These are phyloP conservation scores for Lepilemur septentrionalis DNA, from an alignment of 2,797 vertebrate species.

Conservation along the genomic window DNA sequence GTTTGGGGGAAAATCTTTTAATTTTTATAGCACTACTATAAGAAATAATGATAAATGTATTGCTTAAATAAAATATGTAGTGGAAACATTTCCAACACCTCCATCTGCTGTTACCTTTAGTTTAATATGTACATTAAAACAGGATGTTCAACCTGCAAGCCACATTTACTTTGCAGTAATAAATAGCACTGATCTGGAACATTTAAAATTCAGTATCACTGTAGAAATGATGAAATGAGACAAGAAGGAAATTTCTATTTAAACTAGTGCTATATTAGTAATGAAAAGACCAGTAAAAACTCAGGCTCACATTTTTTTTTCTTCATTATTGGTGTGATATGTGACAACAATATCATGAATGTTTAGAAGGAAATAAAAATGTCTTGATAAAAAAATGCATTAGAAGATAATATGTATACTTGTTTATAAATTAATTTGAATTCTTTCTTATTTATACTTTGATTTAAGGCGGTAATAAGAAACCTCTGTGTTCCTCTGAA, in stretches of 20 bases:
- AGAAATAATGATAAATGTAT: constrained; percentile 43
- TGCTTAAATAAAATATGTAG: constrained; percentile 58
- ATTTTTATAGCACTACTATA: constrained; percentile 52
- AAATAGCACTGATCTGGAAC: constrained; percentile 63
- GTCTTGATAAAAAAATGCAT: constrained; percentile 13
- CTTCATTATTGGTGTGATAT: constrained; percentile 13
- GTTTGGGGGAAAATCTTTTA: background rate
- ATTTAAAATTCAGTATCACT: constrained; percentile 54
- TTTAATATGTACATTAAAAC: constrained; percentile 58
- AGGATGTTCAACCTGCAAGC: constrained; percentile 15
- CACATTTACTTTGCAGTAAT: constrained; percentile 65
- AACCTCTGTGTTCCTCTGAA: background rate
- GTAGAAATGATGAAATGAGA: constrained; percentile 67
- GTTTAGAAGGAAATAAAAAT: constrained; percentile 59
- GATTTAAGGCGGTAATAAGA: background rate
- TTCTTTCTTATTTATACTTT: background rate
- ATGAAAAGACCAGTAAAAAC: constrained; percentile 25
- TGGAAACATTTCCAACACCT: constrained; percentile 18
- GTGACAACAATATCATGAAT: background rate
- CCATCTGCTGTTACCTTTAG: constrained; percentile 39
- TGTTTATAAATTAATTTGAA: background rate
- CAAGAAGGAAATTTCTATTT: constrained; percentile 61
- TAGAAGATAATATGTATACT: background rate
- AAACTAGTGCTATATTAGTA: constrained; percentile 17
- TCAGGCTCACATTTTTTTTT: background rate